Conservation (phyloP, 2,113 vertebrate genomes). For the Fregata magnificens region DNA sequence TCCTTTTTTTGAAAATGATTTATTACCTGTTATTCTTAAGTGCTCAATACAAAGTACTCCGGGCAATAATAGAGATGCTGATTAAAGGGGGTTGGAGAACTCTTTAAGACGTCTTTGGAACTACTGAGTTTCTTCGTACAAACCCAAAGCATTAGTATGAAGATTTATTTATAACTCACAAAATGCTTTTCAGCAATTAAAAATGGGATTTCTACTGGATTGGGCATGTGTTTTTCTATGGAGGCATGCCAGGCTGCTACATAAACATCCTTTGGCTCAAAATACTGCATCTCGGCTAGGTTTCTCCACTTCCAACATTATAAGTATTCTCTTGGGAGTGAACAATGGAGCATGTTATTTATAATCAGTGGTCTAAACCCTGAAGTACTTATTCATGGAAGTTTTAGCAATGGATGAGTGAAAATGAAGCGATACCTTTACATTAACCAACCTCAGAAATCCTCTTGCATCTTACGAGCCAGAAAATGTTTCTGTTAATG, state of each 20-base stretch:
- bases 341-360: background rate
- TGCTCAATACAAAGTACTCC: background rate
- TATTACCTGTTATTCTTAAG: background rate
- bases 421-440: background rate
- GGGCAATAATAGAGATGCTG: background rate
- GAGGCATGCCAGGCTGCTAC: background rate
- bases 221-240: background rate
- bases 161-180: background rate
- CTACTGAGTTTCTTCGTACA: background rate
- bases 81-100: background rate
- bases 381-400: background rate
- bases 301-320: background rate
- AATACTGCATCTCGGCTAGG: background rate
- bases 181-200: conserved; percentile 4
- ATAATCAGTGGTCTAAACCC: background rate
- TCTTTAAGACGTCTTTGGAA: background rate
- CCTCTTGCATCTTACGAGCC: background rate
- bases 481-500: background rate
- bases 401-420: background rate
- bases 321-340: background rate
- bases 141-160: background rate
- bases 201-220: background rate
- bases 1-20: background rate
- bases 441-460: background rate
- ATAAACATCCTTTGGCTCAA: background rate